These are phyloP conservation scores for Enhydra lutris DNA, from an alignment of 2,113 vertebrate species.

Conservation along the genomic window DNA sequence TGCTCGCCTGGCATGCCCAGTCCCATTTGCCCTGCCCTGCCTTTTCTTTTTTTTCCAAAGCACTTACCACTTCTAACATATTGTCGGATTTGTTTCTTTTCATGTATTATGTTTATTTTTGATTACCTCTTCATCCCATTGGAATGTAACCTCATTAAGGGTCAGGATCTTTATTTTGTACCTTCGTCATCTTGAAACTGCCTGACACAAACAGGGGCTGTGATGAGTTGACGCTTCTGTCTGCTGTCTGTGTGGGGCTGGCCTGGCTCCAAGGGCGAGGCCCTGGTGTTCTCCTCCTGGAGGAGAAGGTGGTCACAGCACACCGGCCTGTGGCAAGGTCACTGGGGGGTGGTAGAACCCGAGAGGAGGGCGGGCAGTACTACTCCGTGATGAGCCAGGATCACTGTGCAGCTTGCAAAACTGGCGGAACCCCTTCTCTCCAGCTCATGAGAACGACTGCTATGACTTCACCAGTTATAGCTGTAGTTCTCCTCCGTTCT, in stretches of 20 bases:
- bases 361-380: neutral
- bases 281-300: neutral
- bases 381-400: neutral
- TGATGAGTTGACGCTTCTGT: neutral
- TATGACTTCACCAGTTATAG: rapidly evolving
- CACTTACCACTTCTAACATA: neutral
- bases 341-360: neutral
- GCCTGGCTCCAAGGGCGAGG: neutral
- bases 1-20: rapidly evolving
- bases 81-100: neutral
- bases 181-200: neutral
- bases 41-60: neutral
- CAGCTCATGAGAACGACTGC: neutral
- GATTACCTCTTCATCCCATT: neutral
- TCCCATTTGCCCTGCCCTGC: neutral
- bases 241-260: neutral
- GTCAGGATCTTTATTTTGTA: neutral
- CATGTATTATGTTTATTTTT: slow-evolving; percentile 11
- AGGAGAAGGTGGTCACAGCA: neutral
- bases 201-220: neutral
- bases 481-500: neutral
- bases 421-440: neutral
- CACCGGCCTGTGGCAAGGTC: neutral
- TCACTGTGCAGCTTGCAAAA: neutral
- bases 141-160: neutral